phyloP scores from a whole-genome alignment of 2,113 vertebrate species.

The Tragelaphus buxtoni region DNA sequence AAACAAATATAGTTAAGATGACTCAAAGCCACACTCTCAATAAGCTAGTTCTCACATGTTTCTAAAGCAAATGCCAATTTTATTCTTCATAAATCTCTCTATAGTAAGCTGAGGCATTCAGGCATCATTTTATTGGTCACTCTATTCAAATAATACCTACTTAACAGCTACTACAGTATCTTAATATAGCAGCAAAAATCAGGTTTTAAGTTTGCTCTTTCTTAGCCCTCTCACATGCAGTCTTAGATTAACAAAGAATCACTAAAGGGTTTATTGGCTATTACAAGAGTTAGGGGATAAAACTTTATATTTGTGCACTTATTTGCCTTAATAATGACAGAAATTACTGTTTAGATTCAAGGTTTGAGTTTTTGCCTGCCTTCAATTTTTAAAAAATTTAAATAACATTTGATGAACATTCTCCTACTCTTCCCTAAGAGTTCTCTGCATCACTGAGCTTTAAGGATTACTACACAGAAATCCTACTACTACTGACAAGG shows the following conservation, averaged over 20 bases:
- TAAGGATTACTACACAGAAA: not conserved
- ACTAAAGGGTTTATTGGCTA: not conserved
- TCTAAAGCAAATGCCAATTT: not conserved
- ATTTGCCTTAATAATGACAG: not conserved
- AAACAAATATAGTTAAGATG: not conserved
- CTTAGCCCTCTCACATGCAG: not conserved
- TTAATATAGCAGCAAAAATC: not conserved
- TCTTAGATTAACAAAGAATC: not conserved
- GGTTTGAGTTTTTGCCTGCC: not conserved
- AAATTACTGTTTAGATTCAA: not conserved
- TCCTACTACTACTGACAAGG: not conserved
- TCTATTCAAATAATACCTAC: not conserved
- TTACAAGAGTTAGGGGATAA: not conserved
- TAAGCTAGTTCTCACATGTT: not conserved
- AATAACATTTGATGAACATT: not conserved
- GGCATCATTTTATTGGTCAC: not conserved
- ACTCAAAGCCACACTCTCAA: not conserved
- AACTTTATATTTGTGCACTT: constrained; percentile 9
- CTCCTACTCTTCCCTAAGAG: constrained; percentile 6
- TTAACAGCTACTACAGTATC: not conserved
- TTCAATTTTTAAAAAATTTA: not conserved
- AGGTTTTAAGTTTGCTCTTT: constrained; percentile 10
- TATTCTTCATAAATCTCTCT: not conserved
- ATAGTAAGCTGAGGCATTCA: not conserved
- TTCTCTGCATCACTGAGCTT: constrained; percentile 3